Evolutionary conservation across 2,888 invertebrate species (phyloP).

Genomic region (Lasius fuliginosus): DNA sequence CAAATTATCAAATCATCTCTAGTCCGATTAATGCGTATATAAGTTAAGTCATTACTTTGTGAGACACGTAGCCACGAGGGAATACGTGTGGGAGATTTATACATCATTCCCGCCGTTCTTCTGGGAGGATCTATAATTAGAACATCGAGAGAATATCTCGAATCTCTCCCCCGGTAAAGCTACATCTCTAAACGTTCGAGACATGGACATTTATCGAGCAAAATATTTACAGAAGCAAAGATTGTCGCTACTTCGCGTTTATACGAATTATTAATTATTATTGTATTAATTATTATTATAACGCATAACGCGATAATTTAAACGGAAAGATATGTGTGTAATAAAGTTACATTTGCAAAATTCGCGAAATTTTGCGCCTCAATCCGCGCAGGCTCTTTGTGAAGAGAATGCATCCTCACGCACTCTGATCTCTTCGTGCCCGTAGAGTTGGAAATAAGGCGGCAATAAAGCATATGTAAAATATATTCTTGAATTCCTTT

Average conservation of each 20-base stretch:
- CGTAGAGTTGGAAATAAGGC: conserved; percentile 84
- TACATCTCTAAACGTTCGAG: not conserved
- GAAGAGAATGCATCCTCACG: conserved; percentile 62
- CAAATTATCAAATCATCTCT: conserved; percentile 72
- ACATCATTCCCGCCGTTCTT: conserved; percentile 40
- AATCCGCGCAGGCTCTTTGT: conserved; percentile 59
- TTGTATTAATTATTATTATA: not conserved
- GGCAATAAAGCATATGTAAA: conserved; percentile 87
- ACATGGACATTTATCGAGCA: not conserved
- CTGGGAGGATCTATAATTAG: conserved; percentile 31
- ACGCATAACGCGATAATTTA: not conserved
- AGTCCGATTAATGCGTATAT: conserved; percentile 68
- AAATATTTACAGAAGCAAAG: not conserved
- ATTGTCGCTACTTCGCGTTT: not conserved
- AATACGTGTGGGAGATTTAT: conserved; percentile 72
- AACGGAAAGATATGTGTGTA: not conserved
- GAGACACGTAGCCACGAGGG: conserved; percentile 74
- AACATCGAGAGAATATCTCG: conserved; percentile 23
- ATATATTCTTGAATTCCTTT: conserved; percentile 87
- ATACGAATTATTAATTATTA: conserved; percentile 12
- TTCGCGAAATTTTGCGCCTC: conserved; percentile 60
- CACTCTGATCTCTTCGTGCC: conserved; percentile 68
- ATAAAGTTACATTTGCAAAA: conserved; percentile 35
- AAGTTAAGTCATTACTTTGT: conserved; percentile 80
- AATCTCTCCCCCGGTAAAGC: not conserved